These are phyloP conservation scores for Prinia subflava DNA, from an alignment of 2,113 vertebrate genomes.

Conservation along the genomic window DNA sequence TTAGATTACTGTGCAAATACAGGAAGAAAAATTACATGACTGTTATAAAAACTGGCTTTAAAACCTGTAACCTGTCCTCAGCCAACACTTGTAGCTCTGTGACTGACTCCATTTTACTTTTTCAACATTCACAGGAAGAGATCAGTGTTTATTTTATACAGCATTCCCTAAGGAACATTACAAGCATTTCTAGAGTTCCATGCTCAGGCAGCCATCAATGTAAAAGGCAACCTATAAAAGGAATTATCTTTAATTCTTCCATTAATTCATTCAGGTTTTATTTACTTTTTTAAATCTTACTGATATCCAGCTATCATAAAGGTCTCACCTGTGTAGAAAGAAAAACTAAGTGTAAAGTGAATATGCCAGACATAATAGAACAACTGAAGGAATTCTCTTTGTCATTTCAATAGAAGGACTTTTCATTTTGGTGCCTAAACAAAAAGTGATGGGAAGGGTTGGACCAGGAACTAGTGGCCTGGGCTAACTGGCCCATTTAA, in stretches of 20 bases:
- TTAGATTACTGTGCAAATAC: neutral
- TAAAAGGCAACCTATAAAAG: neutral
- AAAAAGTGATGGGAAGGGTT: neutral
- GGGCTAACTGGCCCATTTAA: neutral
- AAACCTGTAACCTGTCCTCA: neutral
- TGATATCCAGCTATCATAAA: neutral
- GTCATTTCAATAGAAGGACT: neutral
- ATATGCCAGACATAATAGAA: neutral
- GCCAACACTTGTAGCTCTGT: neutral
- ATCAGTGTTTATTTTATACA: neutral
- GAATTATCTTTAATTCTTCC: neutral
- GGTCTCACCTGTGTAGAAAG: neutral
- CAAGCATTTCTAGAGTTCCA: neutral
- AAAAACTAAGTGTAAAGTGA: neutral
- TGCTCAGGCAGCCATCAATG: neutral
- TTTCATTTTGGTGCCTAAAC: neutral
- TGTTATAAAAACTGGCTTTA: neutral
- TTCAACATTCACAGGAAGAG: neutral
- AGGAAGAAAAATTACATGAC: neutral
- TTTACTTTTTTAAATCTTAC: neutral
- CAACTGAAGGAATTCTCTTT: neutral
- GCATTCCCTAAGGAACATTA: neutral
- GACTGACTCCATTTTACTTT: neutral
- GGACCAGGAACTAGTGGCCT: neutral
- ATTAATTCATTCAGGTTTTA: neutral